Evolutionary conservation across 1,140 invertebrate genomes (phyloP), one percentile per base, ranked within the genome.

Genomic region (Atta texana): DNA sequence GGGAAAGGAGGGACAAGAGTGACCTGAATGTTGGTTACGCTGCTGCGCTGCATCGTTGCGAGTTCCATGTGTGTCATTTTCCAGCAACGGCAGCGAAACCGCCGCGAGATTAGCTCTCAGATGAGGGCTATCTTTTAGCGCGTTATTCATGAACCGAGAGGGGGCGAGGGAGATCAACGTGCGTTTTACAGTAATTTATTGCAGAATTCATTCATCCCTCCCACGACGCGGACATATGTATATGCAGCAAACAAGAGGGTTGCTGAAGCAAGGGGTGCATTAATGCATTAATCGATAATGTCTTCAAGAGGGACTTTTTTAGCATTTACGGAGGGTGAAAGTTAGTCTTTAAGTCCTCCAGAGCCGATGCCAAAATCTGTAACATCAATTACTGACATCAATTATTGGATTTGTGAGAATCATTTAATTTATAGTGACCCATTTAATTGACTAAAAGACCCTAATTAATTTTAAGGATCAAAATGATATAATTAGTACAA

Each of bases 21-120:
- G 76, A 68, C 76, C 63, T 53, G 61, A 80, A 53, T 59, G 76
- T 68, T 68, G 63, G 28, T 68, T 53, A 80, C 76, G 61, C 44
- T 49, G 59, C 59, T 77, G 75, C 24, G 24, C 24, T 28, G 44
- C 55, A 59, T 18, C 76, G 28, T 34, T 31, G 21, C 34, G 39
- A 64, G 39, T 24, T 78, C 39, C 59, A 28, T 51, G 76, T 68
- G 61, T 53, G 44, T 39, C 61, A 61, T 53, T 68, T 80, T 80
- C 44, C 61, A 34, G 76, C 61, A 49, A 53, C 76, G 44, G 59
- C 18, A 49, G 14, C 44, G 44, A 68, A 68, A 80, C 61, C 61
- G 14, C 44, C 75, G 24, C 39, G 61, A 80, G 76, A 80, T 80
- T 78, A 68, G 61, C 28, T 28, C 61, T 53, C 44, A 28, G 61